Evolutionary conservation across 2,797 vertebrate species (phyloP).

Genomic region (Coranthus polyacanthus): DNA sequence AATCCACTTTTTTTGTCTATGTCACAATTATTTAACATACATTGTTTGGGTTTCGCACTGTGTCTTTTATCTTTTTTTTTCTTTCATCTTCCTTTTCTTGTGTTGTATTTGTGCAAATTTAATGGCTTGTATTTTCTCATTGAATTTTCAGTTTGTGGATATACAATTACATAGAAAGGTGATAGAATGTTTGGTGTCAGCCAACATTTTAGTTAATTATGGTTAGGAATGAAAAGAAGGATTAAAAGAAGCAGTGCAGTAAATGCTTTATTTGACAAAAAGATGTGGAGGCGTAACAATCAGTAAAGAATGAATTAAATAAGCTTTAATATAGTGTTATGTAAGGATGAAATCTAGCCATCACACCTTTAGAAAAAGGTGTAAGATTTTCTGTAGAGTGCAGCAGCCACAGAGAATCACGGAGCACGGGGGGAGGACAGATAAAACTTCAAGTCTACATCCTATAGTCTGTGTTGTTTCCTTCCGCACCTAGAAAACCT

Average conservation of each 20-base stretch:
- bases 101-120: too few relatives aligned
- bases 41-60: not conserved
- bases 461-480: slow-evolving; percentile 22
- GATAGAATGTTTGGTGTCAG: not conserved
- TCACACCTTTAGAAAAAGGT: too few relatives aligned
- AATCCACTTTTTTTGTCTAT: not conserved
- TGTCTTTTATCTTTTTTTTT: not conserved
- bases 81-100: not conserved
- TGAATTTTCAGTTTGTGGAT: not conserved
- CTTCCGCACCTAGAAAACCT: slow-evolving; percentile 41
- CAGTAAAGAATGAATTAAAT: slow-evolving; percentile 9
- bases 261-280: not conserved
- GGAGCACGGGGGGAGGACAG: slow-evolving; percentile 36
- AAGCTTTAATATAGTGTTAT: slow-evolving; percentile 11
- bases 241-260: not conserved
- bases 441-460: slow-evolving; percentile 43
- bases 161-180: not conserved
- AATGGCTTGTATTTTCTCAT: not conserved
- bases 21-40: not conserved
- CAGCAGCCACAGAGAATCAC: too few relatives aligned
- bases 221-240: not conserved
- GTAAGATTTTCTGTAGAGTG: too few relatives aligned
- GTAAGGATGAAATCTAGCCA: not conserved
- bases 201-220: not conserved
- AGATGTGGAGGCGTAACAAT: not conserved